Evolutionary conservation across 2,888 invertebrate genomes (phyloP), one percentile per base, ranked within the genome.

Genomic region (Phyto melanocephala): DNA sequence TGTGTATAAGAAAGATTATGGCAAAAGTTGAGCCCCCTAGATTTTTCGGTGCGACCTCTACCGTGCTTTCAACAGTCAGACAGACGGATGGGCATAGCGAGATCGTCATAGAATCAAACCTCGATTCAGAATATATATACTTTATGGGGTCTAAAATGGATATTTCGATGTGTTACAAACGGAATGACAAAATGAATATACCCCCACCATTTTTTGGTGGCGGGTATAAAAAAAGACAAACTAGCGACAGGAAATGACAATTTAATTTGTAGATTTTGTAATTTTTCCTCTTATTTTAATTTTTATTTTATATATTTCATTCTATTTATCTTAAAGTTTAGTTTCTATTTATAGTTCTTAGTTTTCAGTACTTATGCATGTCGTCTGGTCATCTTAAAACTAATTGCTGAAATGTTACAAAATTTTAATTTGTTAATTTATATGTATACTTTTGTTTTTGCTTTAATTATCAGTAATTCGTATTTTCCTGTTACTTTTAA

Each of bases 381-480:
- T 37, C 40, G 76, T 58, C 72, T 74, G 52, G 22, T 10, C 52
- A 47, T 52, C 10, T 52, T 35, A 37, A 11, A 37, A 37, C 63
- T 42, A 60, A 56, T 28, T 68, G 15, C 37, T 72, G 63, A 56
- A 56, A 42, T 60, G 24, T 37, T 75, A 58, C 56, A 70, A 74
- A 74, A 87, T 85, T 86, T 87, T 81, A 85, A 83, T 84, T 85
- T 82, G 80, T 85, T 85, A 84, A 84, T 81, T 58, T 83, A 82
- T 47, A 50, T n/a, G 52, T 10, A 24, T 24, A 20, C n/a, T 33
- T 4, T 58, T 58, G 17, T 47, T 62, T 1, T 67, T 47, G 17
- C 84, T 85, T 87, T 88, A 88, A 88, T 88, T 88, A 88, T 86
- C 76, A 84, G 85, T 86, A 88, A 89, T 88, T 86, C 78, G 84